Evolutionary conservation across 1,140 invertebrate genomes (phyloP).

Genomic region (Uloborus diversus): DNA sequence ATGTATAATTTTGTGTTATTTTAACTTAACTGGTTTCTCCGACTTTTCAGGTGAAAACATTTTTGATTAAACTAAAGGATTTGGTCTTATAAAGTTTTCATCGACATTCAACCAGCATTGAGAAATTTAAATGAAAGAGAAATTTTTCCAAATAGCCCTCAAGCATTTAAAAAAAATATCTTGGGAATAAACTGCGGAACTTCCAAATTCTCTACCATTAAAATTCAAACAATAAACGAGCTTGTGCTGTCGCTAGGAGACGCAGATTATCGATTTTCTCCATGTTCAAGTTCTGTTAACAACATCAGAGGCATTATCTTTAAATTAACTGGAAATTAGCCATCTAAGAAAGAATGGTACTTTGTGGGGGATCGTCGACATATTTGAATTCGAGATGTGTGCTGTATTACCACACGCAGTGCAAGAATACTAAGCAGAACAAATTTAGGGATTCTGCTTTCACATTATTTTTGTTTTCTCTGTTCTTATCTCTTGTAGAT

Average conservation of each 20-base stretch:
- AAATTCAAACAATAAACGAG: slow-evolving; percentile 44
- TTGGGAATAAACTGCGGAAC: slow-evolving; percentile 24
- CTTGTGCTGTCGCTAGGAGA: slow-evolving; percentile 44
- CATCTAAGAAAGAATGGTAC: background rate
- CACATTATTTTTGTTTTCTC: background rate
- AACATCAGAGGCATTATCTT: slow-evolving; percentile 44
- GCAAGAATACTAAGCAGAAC: background rate
- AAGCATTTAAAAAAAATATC: slow-evolving; percentile 10
- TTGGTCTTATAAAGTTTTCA: no score
- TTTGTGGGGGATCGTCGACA: background rate
- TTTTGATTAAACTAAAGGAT: no score
- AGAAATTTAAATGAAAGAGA: no score
- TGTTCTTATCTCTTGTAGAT: background rate
- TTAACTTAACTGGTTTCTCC: no score
- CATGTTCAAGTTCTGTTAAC: slow-evolving; percentile 29
- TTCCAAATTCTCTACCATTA: slow-evolving; percentile 1
- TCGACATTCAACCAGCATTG: no score
- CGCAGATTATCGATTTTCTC: slow-evolving; percentile 23
- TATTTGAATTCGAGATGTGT: slow-evolving; percentile 12
- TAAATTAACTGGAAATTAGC: slow-evolving; percentile 47
- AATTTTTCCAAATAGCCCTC: no score
- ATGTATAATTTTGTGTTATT: no score
- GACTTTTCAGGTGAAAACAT: no score
- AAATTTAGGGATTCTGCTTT: background rate
- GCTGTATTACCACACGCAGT: background rate